phyloP scores from a whole-genome alignment of 2,888 invertebrate species.

The Agrochola macilenta region DNA sequence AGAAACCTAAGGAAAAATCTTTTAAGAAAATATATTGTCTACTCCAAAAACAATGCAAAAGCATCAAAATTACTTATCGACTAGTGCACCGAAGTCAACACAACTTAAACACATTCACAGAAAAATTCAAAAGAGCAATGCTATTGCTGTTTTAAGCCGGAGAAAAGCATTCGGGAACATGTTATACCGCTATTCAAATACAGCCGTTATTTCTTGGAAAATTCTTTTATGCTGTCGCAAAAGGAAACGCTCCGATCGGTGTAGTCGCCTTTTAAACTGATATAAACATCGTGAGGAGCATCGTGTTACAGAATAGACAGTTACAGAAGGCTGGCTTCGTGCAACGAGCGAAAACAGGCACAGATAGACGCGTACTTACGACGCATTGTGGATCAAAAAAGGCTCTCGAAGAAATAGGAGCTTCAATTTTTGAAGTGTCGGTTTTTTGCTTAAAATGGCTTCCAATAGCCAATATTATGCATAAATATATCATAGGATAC shows the following conservation, averaged over 20 bases:
- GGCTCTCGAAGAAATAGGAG: too few species aligned
- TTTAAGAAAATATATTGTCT: neutral
- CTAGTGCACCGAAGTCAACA: slow-evolving; percentile 26
- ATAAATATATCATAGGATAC: too few species aligned
- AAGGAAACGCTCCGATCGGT: slow-evolving; percentile 81
- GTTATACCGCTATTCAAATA: slow-evolving; percentile 76
- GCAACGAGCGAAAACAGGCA: neutral
- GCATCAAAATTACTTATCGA: slow-evolving; percentile 1
- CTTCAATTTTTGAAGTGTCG: too few species aligned
- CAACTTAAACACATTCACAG: slow-evolving; percentile 12
- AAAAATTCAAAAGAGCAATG: slow-evolving; percentile 49
- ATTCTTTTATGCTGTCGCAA: slow-evolving; percentile 79
- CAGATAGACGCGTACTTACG: neutral
- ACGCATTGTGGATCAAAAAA: too few species aligned
- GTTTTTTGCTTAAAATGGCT: too few species aligned
- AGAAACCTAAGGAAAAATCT: neutral
- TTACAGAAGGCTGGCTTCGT: slow-evolving; percentile 8
- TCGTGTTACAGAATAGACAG: slow-evolving; percentile 50
- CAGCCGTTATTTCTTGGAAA: slow-evolving; percentile 77
- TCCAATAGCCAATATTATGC: too few species aligned
- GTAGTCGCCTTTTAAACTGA: slow-evolving; percentile 84
- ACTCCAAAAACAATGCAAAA: neutral
- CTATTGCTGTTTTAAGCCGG: slow-evolving; percentile 50
- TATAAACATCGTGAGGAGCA: slow-evolving; percentile 78
- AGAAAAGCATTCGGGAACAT: slow-evolving; percentile 68